These are phyloP conservation scores for Limenitis arthemis DNA, from an alignment of 2,888 invertebrate species.

Conservation along the genomic window DNA sequence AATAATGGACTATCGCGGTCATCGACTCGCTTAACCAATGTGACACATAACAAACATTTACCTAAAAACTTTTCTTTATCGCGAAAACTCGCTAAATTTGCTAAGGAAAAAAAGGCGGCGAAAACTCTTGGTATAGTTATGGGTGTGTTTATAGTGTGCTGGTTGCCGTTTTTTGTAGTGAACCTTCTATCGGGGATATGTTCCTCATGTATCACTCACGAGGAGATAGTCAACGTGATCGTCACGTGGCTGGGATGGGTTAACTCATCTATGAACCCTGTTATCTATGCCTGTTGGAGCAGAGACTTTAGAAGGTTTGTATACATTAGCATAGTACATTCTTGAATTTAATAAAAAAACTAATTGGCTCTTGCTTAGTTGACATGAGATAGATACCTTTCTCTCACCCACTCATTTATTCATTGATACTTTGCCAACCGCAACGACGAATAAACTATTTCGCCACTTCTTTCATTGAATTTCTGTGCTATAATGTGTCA, in stretches of 20 bases:
- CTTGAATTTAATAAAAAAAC: too few species aligned
- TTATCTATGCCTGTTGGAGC: conserved; percentile 99
- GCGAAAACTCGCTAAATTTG: conserved; percentile 93
- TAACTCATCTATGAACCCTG: conserved; percentile 96
- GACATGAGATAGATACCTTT: too few species aligned
- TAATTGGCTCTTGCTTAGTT: too few species aligned
- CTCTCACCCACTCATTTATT: too few species aligned
- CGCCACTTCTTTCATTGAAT: too few species aligned
- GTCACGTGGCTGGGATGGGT: conserved; percentile 97
- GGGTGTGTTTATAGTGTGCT: conserved; percentile 97
- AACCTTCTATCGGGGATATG: conserved; percentile 94
- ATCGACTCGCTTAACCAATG: conserved; percentile 76
- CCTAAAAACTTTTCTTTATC: conserved; percentile 94
- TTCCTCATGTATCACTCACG: conserved; percentile 88
- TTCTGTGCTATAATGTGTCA: too few species aligned
- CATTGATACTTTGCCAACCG: too few species aligned
- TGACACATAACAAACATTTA: conserved; percentile 74
- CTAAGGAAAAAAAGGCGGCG: conserved; percentile 97
- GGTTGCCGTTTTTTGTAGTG: conserved; percentile 97
- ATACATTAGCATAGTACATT: neutral
- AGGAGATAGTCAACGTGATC: conserved; percentile 88
- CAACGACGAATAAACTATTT: too few species aligned
- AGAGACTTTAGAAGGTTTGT: conserved; percentile 92
- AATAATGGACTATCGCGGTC: conserved; percentile 83
- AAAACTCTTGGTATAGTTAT: conserved; percentile 97